Percentiles rank a stretch among this genome's conserved stretches.
These are phyloP conservation scores for Pollimyrus isidori DNA, from an alignment of 2,113 vertebrate species.

Conservation along the genomic window DNA sequence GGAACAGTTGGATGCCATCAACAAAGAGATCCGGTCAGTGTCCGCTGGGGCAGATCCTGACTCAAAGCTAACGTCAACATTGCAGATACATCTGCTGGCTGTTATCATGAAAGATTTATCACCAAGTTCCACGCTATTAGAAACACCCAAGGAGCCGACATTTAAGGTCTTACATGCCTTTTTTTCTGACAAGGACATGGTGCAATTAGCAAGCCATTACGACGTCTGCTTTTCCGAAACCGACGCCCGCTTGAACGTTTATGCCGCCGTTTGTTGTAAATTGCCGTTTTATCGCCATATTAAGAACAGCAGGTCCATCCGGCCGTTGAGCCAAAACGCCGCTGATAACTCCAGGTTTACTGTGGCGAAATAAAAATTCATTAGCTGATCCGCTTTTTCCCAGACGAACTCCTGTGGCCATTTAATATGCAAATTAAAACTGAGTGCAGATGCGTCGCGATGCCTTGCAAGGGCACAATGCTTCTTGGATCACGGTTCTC, in stretches of 20 bases:
- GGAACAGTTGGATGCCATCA: conserved; percentile 95
- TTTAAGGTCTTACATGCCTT: not conserved
- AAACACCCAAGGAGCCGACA: not conserved
- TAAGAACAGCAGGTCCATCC: not conserved
- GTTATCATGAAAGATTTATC: not conserved
- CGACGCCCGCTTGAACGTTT: not conserved
- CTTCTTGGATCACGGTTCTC: not conserved
- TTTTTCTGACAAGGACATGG: not conserved
- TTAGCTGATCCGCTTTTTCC: not conserved
- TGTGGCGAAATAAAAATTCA: conserved; percentile 6
- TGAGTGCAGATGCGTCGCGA: not conserved
- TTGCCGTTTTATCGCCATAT: not conserved
- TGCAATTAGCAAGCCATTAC: not conserved
- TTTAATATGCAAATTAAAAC: not conserved
- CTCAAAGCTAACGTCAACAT: not conserved
- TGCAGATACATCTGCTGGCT: not conserved
- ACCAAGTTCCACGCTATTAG: not conserved
- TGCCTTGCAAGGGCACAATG: not conserved
- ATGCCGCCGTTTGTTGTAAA: not conserved
- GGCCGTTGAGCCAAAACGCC: not conserved
- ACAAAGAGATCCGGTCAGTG: conserved; percentile 91
- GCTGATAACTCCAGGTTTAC: not conserved
- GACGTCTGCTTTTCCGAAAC: not conserved
- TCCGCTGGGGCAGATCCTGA: not conserved
- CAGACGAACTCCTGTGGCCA: not conserved